phyloP scores from a whole-genome alignment of 2,113 vertebrate species.

The Empidonax alnorum region DNA sequence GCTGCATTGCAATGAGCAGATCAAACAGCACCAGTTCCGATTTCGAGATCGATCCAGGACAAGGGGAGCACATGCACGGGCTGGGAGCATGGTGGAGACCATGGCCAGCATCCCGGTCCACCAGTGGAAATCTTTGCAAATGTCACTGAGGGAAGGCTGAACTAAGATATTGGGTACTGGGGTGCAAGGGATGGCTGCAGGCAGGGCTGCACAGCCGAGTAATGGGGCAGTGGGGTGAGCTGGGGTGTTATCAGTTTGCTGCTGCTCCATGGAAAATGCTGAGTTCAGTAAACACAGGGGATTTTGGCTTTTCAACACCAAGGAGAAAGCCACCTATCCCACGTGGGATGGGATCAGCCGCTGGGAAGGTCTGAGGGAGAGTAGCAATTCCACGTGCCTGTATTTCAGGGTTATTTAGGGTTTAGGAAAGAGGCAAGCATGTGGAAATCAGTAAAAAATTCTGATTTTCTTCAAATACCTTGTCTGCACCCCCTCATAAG shows the following conservation, averaged over 20 bases:
- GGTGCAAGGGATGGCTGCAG: neutral
- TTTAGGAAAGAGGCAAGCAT: neutral
- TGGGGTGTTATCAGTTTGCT: accelerated
- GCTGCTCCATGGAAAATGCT: neutral
- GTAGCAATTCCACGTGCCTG: accelerated
- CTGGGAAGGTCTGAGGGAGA: neutral
- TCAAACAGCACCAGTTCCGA: slow-evolving; percentile 54
- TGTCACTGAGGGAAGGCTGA: neutral
- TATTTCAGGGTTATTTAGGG: neutral
- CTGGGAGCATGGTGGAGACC: neutral
- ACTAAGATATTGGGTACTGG: neutral
- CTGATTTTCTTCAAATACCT: neutral
- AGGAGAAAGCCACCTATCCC: neutral
- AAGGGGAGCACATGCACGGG: neutral
- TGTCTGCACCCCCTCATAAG: neutral
- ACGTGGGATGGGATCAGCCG: accelerated
- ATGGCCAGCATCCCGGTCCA: neutral
- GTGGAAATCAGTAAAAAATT: neutral
- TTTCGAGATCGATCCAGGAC: neutral
- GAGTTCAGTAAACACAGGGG: neutral
- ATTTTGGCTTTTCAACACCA: neutral
- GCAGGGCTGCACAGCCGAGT: neutral
- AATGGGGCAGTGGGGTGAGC: accelerated
- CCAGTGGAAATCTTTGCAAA: slow-evolving; percentile 53
- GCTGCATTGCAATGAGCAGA: slow-evolving; percentile 49